These are phyloP conservation scores for Yponomeuta sedellus DNA, from an alignment of 2,888 invertebrate genomes.

Conservation along the genomic window DNA sequence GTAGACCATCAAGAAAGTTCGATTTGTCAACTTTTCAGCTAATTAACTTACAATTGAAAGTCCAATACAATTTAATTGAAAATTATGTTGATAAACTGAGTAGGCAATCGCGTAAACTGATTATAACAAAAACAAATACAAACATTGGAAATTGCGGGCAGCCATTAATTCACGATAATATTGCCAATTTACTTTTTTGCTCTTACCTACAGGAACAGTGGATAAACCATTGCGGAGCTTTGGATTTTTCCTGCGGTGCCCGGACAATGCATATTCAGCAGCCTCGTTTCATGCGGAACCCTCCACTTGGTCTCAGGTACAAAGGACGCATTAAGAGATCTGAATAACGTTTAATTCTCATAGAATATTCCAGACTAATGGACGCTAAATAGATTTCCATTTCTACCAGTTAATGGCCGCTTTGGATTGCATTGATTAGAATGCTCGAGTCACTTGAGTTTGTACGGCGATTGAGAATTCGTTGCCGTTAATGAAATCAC, in stretches of 20 bases:
- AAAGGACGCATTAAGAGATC: background rate
- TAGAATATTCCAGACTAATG: constrained; percentile 9
- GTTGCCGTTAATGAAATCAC: background rate
- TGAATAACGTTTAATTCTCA: constrained; percentile 5
- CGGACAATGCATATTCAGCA: background rate
- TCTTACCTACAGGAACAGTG: too few relatives aligned
- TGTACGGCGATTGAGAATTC: background rate
- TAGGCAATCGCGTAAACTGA: too few relatives aligned
- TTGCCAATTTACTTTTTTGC: too few relatives aligned
- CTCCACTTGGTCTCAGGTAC: background rate
- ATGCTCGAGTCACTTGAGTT: background rate
- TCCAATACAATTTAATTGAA: too few relatives aligned
- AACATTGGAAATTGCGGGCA: too few relatives aligned
- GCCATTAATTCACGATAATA: too few relatives aligned
- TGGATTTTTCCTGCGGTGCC: background rate
- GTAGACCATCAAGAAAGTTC: too few relatives aligned
- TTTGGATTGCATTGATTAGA: constrained; percentile 7
- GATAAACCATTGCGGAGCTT: background rate
- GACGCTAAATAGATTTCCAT: constrained; percentile 10
- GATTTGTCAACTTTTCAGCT: too few relatives aligned
- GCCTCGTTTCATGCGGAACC: background rate
- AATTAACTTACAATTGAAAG: too few relatives aligned
- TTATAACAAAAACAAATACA: too few relatives aligned
- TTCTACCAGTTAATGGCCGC: background rate
- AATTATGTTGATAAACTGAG: too few relatives aligned